Percentiles rank a stretch among this genome's conserved stretches.
Conservation (phyloP, 2,888 invertebrate genomes). For the Argyresthia goedartella region DNA sequence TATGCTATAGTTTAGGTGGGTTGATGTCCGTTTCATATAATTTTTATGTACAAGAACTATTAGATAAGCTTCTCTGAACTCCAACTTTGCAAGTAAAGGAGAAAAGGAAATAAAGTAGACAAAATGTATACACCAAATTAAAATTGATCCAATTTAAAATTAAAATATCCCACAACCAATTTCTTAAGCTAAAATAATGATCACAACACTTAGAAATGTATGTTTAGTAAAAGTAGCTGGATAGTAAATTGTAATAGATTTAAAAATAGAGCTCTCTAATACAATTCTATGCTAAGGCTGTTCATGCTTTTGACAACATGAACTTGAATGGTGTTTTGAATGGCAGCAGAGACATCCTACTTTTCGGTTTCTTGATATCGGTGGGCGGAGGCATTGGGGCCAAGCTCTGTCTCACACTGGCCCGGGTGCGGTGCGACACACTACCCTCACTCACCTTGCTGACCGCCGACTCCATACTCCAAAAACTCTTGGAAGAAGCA, state of each 20-base stretch:
- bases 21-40: constrained; percentile 48
- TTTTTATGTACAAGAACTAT: constrained; percentile 32
- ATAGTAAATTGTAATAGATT: too few species aligned
- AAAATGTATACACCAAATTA: constrained; percentile 13
- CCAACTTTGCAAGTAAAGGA: too few species aligned
- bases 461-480: constrained; percentile 34
- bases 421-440: constrained; percentile 30
- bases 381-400: constrained; percentile 22
- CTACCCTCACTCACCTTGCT: constrained; percentile 30
- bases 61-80: too few species aligned
- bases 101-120: too few species aligned
- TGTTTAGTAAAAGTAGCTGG: too few species aligned
- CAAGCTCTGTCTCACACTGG: constrained; percentile 28
- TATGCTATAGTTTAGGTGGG: constrained; percentile 57
- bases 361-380: constrained; percentile 46
- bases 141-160: constrained; percentile 10
- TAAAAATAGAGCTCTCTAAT: too few species aligned
- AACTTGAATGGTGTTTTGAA: constrained; percentile 67
- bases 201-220: background rate
- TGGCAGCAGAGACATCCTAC: constrained; percentile 46
- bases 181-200: background rate
- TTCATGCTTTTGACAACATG: constrained; percentile 26
- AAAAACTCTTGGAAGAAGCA: constrained; percentile 35
- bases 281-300: too few species aligned
- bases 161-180: constrained; percentile 24